A percentile compares a stretch with the other conserved stretches of the same genome.
phyloP scores from a whole-genome alignment of 2,888 invertebrate species.

The Campoletis raptor region DNA sequence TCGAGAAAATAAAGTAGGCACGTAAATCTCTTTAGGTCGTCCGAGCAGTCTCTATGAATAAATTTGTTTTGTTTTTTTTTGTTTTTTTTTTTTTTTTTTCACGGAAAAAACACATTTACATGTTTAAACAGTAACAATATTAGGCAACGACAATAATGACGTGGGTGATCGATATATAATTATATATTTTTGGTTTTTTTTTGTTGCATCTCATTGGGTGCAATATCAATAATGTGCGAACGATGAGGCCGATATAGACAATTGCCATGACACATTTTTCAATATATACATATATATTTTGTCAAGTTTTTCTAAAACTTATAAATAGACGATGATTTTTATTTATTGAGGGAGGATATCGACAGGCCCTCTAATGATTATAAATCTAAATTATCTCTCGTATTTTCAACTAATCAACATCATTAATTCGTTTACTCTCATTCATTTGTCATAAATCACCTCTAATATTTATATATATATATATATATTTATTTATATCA shows the following conservation, averaged over 20 bases:
- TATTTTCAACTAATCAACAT: slow-evolving; percentile 60
- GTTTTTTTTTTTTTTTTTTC: slow-evolving; percentile 4
- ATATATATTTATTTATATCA: neutral
- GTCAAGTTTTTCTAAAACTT: slow-evolving; percentile 9
- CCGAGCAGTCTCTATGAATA: slow-evolving; percentile 61
- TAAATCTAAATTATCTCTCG: slow-evolving; percentile 44
- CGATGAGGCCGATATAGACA: slow-evolving; percentile 64
- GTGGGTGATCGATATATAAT: slow-evolving; percentile 73
- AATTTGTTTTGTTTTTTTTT: neutral
- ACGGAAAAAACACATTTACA: slow-evolving; percentile 61
- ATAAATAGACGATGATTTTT: slow-evolving; percentile 58
- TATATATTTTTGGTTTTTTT: slow-evolving; percentile 12
- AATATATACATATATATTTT: slow-evolving; percentile 20
- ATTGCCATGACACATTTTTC: slow-evolving; percentile 57
- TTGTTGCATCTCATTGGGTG: slow-evolving; percentile 31
- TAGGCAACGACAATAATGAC: slow-evolving; percentile 77
- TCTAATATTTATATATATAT: slow-evolving; percentile 11
- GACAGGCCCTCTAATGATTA: slow-evolving; percentile 55
- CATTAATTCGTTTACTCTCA: slow-evolving; percentile 55
- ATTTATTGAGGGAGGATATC: slow-evolving; percentile 49
- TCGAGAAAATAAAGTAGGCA: slow-evolving; percentile 10
- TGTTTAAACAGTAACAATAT: slow-evolving; percentile 62
- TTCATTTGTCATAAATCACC: slow-evolving; percentile 23
- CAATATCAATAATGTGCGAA: slow-evolving; percentile 66
- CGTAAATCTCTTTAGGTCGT: slow-evolving; percentile 55